phyloP scores from a whole-genome alignment of 2,113 vertebrate genomes.

The Nothobranchius furzeri region DNA sequence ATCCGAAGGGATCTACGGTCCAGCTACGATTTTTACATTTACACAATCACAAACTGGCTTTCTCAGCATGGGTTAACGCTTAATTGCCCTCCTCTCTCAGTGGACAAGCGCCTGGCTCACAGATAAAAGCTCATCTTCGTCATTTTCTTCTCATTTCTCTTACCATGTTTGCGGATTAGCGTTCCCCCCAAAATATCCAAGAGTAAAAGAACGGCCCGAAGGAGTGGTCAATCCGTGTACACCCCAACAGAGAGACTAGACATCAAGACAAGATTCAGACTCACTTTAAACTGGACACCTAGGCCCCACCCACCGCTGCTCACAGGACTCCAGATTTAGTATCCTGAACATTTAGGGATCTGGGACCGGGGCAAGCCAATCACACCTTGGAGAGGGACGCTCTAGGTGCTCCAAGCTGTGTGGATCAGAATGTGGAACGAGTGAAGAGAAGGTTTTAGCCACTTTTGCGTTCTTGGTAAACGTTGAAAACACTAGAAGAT shows the following conservation, averaged over 20 bases:
- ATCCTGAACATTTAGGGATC: constrained; percentile 84
- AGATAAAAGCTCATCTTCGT: not conserved
- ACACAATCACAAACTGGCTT: constrained; percentile 1
- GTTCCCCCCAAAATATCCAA: constrained; percentile 77
- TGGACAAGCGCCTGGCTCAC: not conserved
- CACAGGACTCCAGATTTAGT: constrained; percentile 81
- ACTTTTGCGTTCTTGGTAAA: not conserved
- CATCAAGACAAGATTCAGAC: constrained; percentile 75
- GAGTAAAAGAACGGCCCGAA: constrained; percentile 73
- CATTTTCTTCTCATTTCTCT: constrained; percentile 51
- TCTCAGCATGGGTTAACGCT: not conserved
- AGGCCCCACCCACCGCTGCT: constrained; percentile 74
- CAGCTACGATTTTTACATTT: not conserved
- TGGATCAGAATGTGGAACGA: constrained; percentile 9
- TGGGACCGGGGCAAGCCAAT: constrained; percentile 70
- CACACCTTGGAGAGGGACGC: constrained; percentile 61
- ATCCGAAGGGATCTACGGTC: not conserved
- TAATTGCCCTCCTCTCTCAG: not conserved
- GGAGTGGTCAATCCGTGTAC: constrained; percentile 80
- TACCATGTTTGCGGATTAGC: constrained; percentile 82
- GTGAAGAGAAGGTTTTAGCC: constrained; percentile 8
- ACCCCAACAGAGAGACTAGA: constrained; percentile 83
- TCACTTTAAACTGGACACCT: constrained; percentile 78
- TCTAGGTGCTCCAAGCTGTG: constrained; percentile 25
- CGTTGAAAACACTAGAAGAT: not conserved